Percentiles rank a stretch among this genome's conserved stretches.
phyloP scores from a whole-genome alignment of 2,797 vertebrate genomes.

The Rallus crepitans region DNA sequence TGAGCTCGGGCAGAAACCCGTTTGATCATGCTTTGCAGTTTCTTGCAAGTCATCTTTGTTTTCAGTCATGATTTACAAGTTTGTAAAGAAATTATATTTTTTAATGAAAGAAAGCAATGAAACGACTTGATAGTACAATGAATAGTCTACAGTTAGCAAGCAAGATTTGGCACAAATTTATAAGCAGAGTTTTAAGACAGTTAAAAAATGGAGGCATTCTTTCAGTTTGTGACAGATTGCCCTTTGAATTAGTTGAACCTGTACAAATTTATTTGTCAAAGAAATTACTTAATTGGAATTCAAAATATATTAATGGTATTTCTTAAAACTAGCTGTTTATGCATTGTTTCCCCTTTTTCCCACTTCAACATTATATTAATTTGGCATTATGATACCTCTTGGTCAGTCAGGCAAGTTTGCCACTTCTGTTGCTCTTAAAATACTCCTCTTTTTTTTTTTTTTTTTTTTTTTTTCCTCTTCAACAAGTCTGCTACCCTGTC shows the following conservation, averaged over 20 bases:
- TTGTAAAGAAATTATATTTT: not conserved
- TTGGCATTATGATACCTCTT: not conserved
- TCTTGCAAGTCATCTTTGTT: not conserved
- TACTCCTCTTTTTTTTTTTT: accelerated
- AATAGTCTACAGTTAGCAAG: not conserved
- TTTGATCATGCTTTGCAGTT: not conserved
- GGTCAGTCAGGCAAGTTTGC: not conserved
- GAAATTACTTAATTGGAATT: not conserved
- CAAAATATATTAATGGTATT: not conserved
- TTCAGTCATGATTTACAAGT: not conserved
- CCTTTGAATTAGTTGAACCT: not conserved
- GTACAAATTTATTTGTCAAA: not conserved
- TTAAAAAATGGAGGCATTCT: not conserved
- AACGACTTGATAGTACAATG: not conserved
- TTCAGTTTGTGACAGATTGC: not conserved
- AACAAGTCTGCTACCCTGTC: not conserved
- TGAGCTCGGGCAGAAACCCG: not conserved
- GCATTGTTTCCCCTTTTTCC: not conserved
- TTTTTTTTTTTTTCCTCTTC: not conserved
- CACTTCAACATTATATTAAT: not conserved
- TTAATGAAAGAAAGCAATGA: not conserved
- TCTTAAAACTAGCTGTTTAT: not conserved
- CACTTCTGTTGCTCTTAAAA: not conserved
- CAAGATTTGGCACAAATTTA: not conserved
- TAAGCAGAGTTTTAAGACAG: not conserved